Evolutionary conservation across 2,888 invertebrate species (phyloP).

Genomic region (Selenia dentaria): DNA sequence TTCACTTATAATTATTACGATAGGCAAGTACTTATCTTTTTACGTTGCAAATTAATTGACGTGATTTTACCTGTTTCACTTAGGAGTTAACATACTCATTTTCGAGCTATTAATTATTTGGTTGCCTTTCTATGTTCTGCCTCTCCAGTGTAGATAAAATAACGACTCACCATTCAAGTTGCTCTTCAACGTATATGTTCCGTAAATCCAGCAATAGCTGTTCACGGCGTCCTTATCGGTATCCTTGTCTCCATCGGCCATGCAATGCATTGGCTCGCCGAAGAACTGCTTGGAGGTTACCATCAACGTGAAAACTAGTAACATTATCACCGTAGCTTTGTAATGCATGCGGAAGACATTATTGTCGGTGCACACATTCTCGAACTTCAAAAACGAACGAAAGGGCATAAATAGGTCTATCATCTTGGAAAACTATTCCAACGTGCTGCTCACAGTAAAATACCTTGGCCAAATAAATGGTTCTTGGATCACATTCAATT

Average conservation of each 20-base stretch:
- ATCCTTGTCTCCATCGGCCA: conserved; percentile 74
- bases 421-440: conserved; percentile 62
- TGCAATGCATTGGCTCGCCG: conserved; percentile 93
- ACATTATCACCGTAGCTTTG: conserved; percentile 88
- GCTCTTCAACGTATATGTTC: conserved; percentile 86
- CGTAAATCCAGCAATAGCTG: conserved; percentile 92
- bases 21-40: no score
- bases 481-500: no score
- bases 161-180: conserved; percentile 61
- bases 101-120: no score
- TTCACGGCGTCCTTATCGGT: conserved; percentile 86
- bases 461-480: background rate
- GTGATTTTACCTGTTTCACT: no score
- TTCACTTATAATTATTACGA: no score
- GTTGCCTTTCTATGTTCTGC: no score
- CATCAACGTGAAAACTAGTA: conserved; percentile 89
- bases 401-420: conserved; percentile 88
- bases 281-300: conserved; percentile 93
- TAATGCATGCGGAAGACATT: conserved; percentile 91
- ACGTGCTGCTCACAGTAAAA: background rate
- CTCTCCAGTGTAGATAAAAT: no score
- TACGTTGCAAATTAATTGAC: no score
- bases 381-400: conserved; percentile 87
- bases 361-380: conserved; percentile 89
- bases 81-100: no score